Base-by-base conservation (phyloP, 2,797 vertebrate genomes). In the Vireo griseus region DNA sequence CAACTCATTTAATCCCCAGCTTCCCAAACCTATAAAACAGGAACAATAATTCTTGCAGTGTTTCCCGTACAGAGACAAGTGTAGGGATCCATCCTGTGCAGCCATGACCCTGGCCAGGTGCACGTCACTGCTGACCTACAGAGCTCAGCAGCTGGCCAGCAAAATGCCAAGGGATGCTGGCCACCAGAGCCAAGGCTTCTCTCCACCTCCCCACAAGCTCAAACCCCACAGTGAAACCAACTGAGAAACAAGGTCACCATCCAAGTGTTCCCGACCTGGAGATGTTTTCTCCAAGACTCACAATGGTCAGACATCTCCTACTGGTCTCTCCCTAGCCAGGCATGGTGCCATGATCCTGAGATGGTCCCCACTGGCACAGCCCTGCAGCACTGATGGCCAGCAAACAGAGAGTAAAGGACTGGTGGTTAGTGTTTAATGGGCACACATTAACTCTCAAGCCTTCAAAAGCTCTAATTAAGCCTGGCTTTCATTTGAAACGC, bases 381-480 rank as follows among this genome's bases (percentile, higher is more conserved):
- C 44, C 55, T 45, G 8, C 29, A 28, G 35, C 31, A 2, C 6
- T 0, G 13, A 62, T 6, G 44, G 59, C 75, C n/a, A 47, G 52
- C 16, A 65, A 90, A 47, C 1, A 10, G 45, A 76, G 33, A 73
- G 74, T 20, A 61, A 94, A 71, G 52, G 52, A 20, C 11, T 33
- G 83, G 71, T 77, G 57, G 50, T 65, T 87, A 71, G 45, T 25
- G n/a, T 89, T 93, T 93, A 95, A 94, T 77, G 68, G 71, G 35
- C 42, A 42, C 1, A 0, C 54, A 80, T 93, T 95, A 86, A 91
- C 84, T 89, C 67, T 83, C 82, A 82, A 87, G 59, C 42, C 88
- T 87, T 93, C 84, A 71, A 91, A 95, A 92, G 65, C 68, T 77
- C 57, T 93, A 94, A 94, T 96, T 93, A 95, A 95, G 50, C 78